phyloP scores from a whole-genome alignment of 2,113 vertebrate species.

The Turdus rufiventris region DNA sequence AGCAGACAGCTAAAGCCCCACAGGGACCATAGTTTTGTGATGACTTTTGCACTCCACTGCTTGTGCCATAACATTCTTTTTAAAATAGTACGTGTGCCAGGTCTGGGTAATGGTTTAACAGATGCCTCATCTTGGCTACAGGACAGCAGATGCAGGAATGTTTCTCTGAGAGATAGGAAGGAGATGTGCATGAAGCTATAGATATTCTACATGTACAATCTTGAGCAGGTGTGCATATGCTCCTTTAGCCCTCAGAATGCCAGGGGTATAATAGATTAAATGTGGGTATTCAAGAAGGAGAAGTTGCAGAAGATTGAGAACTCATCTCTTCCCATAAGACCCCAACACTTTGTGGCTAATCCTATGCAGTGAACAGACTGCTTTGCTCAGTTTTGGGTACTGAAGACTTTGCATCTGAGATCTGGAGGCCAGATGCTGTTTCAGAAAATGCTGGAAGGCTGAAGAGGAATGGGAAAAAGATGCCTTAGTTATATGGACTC shows the following conservation, averaged over 20 bases:
- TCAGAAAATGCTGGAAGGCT: neutral
- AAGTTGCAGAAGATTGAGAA: neutral
- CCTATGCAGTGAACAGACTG: neutral
- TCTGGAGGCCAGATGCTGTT: neutral
- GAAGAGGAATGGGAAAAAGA: rapidly evolving
- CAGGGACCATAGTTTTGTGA: neutral
- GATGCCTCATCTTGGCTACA: slow-evolving; percentile 8
- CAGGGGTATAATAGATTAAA: neutral
- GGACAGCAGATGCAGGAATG: neutral
- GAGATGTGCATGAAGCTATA: neutral
- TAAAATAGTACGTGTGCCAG: neutral
- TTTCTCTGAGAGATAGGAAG: neutral
- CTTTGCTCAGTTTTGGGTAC: neutral
- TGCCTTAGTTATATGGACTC: neutral
- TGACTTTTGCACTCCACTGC: neutral
- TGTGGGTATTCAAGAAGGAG: neutral
- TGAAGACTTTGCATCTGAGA: neutral
- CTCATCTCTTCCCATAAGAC: neutral
- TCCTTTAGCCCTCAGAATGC: neutral
- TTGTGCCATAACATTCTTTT: slow-evolving; percentile 13
- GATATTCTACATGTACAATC: neutral
- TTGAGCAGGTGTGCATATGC: neutral
- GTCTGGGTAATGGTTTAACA: slow-evolving; percentile 14
- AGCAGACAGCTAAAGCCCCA: slow-evolving; percentile 38
- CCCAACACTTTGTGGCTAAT: neutral